phyloP scores from a whole-genome alignment of 92 coral and sea anemone species.

The Meandrina meandrites region DNA sequence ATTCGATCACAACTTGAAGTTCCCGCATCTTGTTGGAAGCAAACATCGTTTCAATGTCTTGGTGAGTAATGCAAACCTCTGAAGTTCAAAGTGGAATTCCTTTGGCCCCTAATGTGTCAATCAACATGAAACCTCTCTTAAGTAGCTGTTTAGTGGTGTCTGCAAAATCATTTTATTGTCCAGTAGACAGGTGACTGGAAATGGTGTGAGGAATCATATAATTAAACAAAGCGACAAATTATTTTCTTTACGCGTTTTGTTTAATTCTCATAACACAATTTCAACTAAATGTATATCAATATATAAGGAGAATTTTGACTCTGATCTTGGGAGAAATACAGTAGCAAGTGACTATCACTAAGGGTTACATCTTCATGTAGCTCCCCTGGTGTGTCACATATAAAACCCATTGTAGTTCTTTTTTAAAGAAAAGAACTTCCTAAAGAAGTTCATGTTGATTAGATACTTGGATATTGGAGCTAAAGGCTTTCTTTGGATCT shows the following conservation, averaged over 20 bases:
- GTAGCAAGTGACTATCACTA: neutral
- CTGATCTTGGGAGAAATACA: too few species aligned
- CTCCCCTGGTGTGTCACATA: neutral
- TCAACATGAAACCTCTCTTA: neutral
- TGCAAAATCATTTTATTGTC: neutral
- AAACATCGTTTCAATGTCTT: slow-evolving; percentile 98
- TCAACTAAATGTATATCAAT: neutral
- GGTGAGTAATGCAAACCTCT: slow-evolving; percentile 75
- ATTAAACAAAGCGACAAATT: neutral
- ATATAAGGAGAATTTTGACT: neutral
- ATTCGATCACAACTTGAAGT: slow-evolving; percentile 99
- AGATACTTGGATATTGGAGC: neutral
- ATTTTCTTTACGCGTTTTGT: neutral
- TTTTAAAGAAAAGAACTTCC: neutral
- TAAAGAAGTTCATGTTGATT: neutral
- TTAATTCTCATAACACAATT: neutral
- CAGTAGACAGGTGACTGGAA: neutral
- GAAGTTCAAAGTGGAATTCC: slow-evolving; percentile 10
- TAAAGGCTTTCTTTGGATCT: neutral
- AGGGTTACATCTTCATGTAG: neutral
- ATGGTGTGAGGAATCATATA: neutral
- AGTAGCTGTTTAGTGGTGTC: neutral
- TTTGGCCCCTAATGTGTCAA: neutral
- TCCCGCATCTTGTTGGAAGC: slow-evolving; percentile 99
- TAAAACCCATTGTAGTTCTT: neutral